Evolutionary conservation across 2,797 vertebrate species (phyloP).

Genomic region (Jordanella pulchra): DNA sequence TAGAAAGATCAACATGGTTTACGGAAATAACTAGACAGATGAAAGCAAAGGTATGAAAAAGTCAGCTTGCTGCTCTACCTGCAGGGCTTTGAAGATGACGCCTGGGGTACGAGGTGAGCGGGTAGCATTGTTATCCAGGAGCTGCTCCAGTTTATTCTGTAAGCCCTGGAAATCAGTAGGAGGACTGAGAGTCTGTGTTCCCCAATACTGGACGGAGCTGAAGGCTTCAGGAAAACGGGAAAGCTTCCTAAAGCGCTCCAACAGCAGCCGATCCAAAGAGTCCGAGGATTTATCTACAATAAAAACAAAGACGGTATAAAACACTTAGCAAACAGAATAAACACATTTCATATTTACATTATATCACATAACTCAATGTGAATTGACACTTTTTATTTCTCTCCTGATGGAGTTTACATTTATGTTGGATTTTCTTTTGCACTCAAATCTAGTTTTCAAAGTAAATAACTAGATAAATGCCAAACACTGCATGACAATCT

Average conservation of each 20-base stretch:
- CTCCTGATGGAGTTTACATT: background rate
- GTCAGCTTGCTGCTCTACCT: constrained; percentile 76
- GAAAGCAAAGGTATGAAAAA: background rate
- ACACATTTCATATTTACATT: background rate
- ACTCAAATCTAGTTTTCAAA: background rate
- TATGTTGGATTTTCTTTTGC: background rate
- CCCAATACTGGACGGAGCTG: constrained; percentile 94
- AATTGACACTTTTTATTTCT: background rate
- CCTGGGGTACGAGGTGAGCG: constrained; percentile 90
- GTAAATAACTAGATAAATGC: background rate
- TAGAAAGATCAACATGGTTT: background rate
- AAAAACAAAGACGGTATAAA: constrained; percentile 14
- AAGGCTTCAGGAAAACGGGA: constrained; percentile 95
- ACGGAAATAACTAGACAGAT: background rate
- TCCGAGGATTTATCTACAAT: constrained; percentile 86
- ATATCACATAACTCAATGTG: background rate
- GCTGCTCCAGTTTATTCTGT: constrained; percentile 87
- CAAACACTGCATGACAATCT: background rate
- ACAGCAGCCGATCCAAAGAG: constrained; percentile 89
- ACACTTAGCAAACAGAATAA: background rate
- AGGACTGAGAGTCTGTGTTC: constrained; percentile 92
- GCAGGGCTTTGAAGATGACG: constrained; percentile 94
- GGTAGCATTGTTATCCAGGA: constrained; percentile 92
- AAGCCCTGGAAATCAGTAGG: constrained; percentile 93
- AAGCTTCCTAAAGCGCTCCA: constrained; percentile 91